These are phyloP conservation scores for Gallinago undulata DNA, from an alignment of 2,113 vertebrate species.

Conservation along the genomic window DNA sequence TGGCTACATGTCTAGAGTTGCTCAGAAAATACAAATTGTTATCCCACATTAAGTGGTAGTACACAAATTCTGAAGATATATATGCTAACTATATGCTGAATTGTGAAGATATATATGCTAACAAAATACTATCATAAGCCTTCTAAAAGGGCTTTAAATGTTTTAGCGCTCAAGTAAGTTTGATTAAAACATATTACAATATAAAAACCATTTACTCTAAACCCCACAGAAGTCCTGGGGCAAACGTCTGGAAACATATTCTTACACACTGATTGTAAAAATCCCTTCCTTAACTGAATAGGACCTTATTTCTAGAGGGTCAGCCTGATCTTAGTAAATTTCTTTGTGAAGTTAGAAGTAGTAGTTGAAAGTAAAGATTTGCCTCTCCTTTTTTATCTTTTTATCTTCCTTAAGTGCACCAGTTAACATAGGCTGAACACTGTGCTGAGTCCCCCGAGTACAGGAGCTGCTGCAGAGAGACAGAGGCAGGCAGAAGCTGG, in stretches of 20 bases:
- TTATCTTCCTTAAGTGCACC: background rate
- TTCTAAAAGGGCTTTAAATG: background rate
- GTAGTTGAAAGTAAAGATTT: background rate
- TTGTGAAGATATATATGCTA: background rate
- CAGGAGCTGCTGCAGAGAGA: background rate
- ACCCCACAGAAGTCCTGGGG: background rate
- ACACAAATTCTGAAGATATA: background rate
- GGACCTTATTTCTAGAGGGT: background rate
- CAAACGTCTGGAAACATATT: background rate
- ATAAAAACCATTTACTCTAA: background rate
- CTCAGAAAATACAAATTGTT: background rate
- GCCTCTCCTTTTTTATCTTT: background rate
- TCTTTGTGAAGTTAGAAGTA: background rate
- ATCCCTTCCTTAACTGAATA: background rate
- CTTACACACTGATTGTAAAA: background rate
- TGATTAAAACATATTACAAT: background rate
- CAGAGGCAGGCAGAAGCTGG: background rate
- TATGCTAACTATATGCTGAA: background rate
- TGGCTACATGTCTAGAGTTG: background rate
- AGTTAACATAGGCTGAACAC: background rate
- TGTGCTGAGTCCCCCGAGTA: background rate
- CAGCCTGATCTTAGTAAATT: background rate
- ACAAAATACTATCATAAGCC: background rate
- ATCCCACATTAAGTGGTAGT: background rate
- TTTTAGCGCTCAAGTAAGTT: background rate